A percentile compares a stretch with the other conserved stretches of the same genome.
These are phyloP conservation scores for Atherinomorus stipes DNA, from an alignment of 2,113 vertebrate species.

Conservation along the genomic window DNA sequence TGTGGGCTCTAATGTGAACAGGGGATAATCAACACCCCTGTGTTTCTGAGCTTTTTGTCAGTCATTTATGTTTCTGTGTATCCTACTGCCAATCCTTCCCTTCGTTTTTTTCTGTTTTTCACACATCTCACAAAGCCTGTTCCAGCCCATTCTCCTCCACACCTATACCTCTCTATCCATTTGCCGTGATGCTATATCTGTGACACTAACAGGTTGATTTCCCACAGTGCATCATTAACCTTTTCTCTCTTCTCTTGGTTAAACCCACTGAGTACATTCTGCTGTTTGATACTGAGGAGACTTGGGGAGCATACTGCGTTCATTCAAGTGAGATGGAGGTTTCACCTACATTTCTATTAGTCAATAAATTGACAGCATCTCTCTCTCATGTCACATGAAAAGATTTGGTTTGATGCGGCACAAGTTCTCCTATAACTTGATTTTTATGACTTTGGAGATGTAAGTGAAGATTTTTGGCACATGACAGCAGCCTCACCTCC, in stretches of 20 bases:
- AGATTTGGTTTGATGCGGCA: slow-evolving; percentile 9
- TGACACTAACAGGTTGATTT: slow-evolving; percentile 64
- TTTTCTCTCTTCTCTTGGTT: slow-evolving; percentile 60
- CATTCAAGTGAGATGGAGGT: slow-evolving; percentile 43
- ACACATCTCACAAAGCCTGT: slow-evolving; percentile 20
- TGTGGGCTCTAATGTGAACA: slow-evolving; percentile 63
- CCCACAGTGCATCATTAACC: slow-evolving; percentile 73
- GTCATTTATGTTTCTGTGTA: slow-evolving; percentile 26
- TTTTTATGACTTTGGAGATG: slow-evolving; percentile 17
- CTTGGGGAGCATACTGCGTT: slow-evolving; percentile 31
- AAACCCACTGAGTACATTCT: slow-evolving; percentile 50
- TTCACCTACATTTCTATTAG: slow-evolving; percentile 60
- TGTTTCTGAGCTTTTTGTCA: slow-evolving; percentile 43
- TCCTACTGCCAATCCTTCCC: slow-evolving; percentile 23
- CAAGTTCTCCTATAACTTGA: slow-evolving; percentile 29
- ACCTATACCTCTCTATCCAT: slow-evolving; percentile 24
- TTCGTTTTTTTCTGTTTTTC: background rate
- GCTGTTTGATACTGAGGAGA: slow-evolving; percentile 39
- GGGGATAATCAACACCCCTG: slow-evolving; percentile 57
- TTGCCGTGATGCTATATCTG: slow-evolving; percentile 41
- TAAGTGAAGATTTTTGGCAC: slow-evolving; percentile 43
- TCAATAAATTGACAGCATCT: slow-evolving; percentile 13
- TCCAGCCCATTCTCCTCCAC: slow-evolving; percentile 14
- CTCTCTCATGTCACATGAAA: slow-evolving; percentile 12
- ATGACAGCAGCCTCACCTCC: slow-evolving; percentile 28